A percentile compares a stretch with the other conserved stretches of the same genome.
Conservation (phyloP, 2,113 vertebrate species). For the Petrocephalus zakoni region DNA sequence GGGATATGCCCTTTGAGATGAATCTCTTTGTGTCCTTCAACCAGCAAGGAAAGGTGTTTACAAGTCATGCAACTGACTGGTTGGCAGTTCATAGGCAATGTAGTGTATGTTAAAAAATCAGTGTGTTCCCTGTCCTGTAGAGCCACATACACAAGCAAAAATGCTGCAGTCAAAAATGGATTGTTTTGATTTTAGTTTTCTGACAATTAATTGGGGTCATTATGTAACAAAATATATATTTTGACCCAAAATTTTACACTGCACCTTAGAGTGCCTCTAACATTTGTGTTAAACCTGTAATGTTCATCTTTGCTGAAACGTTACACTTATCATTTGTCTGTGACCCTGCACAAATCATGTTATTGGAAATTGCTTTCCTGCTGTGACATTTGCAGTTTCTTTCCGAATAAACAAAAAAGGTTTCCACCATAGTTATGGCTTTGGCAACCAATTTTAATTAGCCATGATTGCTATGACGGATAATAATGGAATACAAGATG, state of each 20-base stretch:
- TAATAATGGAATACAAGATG: neutral
- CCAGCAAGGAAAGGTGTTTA: too few relatives aligned
- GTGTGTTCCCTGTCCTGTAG: too few relatives aligned
- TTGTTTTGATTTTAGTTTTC: neutral
- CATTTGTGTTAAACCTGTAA: neutral
- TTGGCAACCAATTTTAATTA: neutral
- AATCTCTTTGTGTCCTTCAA: too few relatives aligned
- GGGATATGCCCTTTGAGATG: too few relatives aligned
- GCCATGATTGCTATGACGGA: neutral
- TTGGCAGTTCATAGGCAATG: too few relatives aligned
- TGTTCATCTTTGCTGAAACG: neutral
- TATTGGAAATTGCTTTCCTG: neutral
- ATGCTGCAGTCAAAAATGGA: too few relatives aligned
- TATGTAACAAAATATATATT: neutral
- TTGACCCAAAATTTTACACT: neutral
- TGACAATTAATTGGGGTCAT: neutral
- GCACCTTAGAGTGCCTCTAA: neutral
- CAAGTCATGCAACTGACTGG: too few relatives aligned
- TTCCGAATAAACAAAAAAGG: neutral
- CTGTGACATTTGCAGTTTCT: neutral
- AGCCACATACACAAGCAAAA: too few relatives aligned
- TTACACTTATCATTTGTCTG: neutral
- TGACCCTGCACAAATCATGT: neutral
- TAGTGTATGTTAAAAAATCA: too few relatives aligned
- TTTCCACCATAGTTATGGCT: neutral